Conservation (phyloP, 2,113 vertebrate species). For the Ptyas mucosa region DNA sequence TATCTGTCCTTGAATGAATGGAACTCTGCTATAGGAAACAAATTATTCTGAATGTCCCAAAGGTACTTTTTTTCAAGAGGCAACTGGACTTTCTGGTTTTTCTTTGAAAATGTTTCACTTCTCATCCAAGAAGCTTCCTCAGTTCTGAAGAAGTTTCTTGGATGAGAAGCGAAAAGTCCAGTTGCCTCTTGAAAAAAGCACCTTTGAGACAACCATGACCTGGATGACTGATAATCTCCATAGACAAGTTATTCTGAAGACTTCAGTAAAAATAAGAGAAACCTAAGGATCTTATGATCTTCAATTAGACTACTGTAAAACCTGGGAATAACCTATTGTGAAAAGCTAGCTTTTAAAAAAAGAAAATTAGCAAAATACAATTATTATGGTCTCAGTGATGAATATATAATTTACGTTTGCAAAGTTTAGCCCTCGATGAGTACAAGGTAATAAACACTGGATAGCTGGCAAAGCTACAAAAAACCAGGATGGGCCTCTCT, state of each 20-base stretch:
- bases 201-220: too few relatives aligned
- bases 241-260: background rate
- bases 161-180: too few relatives aligned
- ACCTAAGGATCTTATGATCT: background rate
- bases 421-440: background rate
- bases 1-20: background rate
- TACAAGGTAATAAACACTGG: background rate
- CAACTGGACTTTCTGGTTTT: too few relatives aligned
- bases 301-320: background rate
- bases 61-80: too few relatives aligned
- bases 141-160: too few relatives aligned
- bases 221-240: too few relatives aligned
- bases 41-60: background rate
- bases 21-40: background rate
- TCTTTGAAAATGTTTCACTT: too few relatives aligned
- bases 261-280: background rate
- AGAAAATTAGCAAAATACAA: background rate
- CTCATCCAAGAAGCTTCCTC: too few relatives aligned
- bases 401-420: background rate
- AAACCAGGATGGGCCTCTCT: background rate
- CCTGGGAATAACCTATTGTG: background rate
- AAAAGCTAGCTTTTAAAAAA: background rate
- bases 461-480: background rate
- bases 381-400: background rate
- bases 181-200: too few relatives aligned